phyloP scores from a whole-genome alignment of 2,888 invertebrate species.

The Eumerus sabulonum region DNA sequence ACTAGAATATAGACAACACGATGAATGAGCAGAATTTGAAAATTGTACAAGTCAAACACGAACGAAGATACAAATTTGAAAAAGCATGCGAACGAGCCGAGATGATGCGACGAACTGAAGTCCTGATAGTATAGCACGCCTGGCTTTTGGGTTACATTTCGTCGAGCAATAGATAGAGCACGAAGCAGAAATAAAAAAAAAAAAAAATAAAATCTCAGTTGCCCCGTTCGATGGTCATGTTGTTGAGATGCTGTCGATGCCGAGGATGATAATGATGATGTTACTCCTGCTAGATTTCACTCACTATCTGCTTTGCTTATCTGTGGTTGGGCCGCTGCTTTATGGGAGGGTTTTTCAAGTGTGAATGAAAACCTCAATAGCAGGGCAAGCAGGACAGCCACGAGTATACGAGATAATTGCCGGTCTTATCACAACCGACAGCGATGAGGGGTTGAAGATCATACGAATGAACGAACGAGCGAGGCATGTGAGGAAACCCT shows the following conservation, averaged over 20 bases:
- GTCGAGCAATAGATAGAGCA: conserved; percentile 51
- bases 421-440: conserved; percentile 55
- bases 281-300: conserved; percentile 7
- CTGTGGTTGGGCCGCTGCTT: conserved; percentile 27
- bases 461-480: conserved; percentile 43
- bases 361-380: conserved; percentile 16
- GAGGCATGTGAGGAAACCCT: no score
- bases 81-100: conserved; percentile 68
- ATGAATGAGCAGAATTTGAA: conserved; percentile 15
- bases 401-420: conserved; percentile 43
- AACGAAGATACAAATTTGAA: conserved; percentile 26
- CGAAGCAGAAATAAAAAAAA: not conserved
- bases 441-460: conserved; percentile 55
- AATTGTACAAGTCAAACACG: conserved; percentile 40
- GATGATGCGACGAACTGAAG: conserved; percentile 67
- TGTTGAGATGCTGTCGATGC: conserved; percentile 8
- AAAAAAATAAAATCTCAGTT: conserved; percentile 49
- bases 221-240: conserved; percentile 14
- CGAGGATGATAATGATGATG: conserved; percentile 30
- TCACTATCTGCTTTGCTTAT: conserved; percentile 61
- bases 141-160: conserved; percentile 33
- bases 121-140: conserved; percentile 50
- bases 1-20: not conserved
- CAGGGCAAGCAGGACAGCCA: conserved; percentile 29
- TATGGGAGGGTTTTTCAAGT: conserved; percentile 34